Conservation (phyloP, 2,888 invertebrate species). For the Elmis aenea region DNA sequence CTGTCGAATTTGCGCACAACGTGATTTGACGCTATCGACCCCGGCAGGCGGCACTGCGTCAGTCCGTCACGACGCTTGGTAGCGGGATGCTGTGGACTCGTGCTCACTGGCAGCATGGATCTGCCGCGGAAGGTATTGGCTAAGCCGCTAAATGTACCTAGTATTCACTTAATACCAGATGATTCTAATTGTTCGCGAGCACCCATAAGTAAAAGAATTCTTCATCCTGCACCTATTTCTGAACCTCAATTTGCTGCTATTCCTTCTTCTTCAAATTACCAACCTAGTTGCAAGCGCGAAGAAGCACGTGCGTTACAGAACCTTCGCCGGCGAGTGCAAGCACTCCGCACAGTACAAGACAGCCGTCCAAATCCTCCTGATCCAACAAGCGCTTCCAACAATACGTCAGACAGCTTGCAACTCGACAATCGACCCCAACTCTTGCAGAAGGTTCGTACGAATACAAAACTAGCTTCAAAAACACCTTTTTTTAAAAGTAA, state of each 20-base stretch:
- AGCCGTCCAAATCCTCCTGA: constrained; percentile 45
- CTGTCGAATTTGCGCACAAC: constrained; percentile 22
- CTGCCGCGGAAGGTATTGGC: constrained; percentile 43
- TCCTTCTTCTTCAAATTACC: constrained; percentile 49
- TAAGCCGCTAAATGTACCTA: constrained; percentile 40
- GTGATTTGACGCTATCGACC: constrained; percentile 21
- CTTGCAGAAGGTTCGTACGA: constrained; percentile 49
- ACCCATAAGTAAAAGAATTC: constrained; percentile 36
- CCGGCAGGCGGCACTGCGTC: constrained; percentile 25
- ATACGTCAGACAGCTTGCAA: constrained; percentile 44
- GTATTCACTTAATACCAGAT: constrained; percentile 32
- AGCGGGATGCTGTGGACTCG: constrained; percentile 36
- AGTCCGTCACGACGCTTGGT: constrained; percentile 27
- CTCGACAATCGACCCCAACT: constrained; percentile 64
- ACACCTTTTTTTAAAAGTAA: no score
- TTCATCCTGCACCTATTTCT: constrained; percentile 30
- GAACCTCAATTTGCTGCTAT: constrained; percentile 43
- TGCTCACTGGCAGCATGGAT: constrained; percentile 36
- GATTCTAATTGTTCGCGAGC: constrained; percentile 29
- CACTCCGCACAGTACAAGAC: constrained; percentile 52
- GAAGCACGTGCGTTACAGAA: constrained; percentile 67
- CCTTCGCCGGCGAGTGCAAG: constrained; percentile 61
- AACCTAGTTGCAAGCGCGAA: constrained; percentile 62
- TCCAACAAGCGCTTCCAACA: constrained; percentile 46
- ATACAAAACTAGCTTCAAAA: no score